Percentiles rank a stretch among this genome's conserved stretches.
Evolutionary conservation across 2,888 invertebrate genomes (phyloP).

Genomic region (Leptopterna dolabrata): DNA sequence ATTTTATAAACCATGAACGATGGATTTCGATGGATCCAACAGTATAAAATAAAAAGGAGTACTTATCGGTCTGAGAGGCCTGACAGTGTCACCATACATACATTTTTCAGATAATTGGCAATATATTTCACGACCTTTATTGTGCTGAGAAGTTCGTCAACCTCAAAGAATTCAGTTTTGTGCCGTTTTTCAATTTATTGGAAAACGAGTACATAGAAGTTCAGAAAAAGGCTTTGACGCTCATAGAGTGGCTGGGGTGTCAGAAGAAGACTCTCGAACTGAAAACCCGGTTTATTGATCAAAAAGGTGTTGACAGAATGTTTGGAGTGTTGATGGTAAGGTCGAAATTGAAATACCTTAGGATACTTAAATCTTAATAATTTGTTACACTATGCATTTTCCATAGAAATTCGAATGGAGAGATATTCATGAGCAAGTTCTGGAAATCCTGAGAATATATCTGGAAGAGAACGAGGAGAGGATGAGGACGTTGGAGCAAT

Average conservation of each 20-base stretch:
- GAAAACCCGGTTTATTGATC: slow-evolving; percentile 39
- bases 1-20: too few species aligned
- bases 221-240: slow-evolving; percentile 28
- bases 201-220: slow-evolving; percentile 30
- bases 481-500: slow-evolving; percentile 10
- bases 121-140: slow-evolving; percentile 35
- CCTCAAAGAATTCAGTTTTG: slow-evolving; percentile 35
- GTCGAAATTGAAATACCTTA: neutral
- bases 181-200: slow-evolving; percentile 30
- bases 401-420: slow-evolving; percentile 36
- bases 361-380: neutral
- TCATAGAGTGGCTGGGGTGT: slow-evolving; percentile 44
- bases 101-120: slow-evolving; percentile 34
- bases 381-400: neutral
- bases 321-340: slow-evolving; percentile 37
- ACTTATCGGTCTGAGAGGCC: too few species aligned
- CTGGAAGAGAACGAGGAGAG: slow-evolving; percentile 38
- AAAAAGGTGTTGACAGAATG: slow-evolving; percentile 38
- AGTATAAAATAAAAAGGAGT: too few species aligned
- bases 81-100: too few species aligned
- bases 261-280: slow-evolving; percentile 40
- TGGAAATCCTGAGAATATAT: slow-evolving; percentile 18
- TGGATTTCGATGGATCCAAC: too few species aligned
- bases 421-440: slow-evolving; percentile 33
- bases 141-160: slow-evolving; percentile 50